Evolutionary conservation across 2,888 invertebrate species (phyloP).

Genomic region (Eupithecia inturbata): DNA sequence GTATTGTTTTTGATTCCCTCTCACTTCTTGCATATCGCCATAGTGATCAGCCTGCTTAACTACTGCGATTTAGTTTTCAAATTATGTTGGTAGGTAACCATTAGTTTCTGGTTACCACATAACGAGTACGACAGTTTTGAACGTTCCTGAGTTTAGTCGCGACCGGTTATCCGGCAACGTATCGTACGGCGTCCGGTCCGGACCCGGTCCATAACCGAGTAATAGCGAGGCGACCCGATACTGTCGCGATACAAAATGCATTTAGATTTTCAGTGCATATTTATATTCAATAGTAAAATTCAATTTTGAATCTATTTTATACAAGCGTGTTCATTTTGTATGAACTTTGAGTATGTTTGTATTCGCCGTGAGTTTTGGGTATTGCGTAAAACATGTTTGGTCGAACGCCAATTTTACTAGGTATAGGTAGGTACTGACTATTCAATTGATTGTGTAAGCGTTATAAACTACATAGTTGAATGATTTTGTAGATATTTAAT

Average conservation of each 20-base stretch:
- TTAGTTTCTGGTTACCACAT: neutral
- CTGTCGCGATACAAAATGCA: constrained; percentile 14
- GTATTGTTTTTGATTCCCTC: neutral
- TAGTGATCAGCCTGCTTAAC: neutral
- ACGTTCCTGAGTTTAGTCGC: neutral
- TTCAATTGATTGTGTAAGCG: neutral
- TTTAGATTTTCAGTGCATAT: neutral
- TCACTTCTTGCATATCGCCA: neutral
- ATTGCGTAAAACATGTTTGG: neutral
- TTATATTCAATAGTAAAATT: constrained; percentile 9
- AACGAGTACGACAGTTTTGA: neutral
- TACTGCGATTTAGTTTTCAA: neutral
- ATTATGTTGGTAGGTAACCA: neutral
- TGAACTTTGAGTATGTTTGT: neutral
- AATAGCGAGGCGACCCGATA: constrained; percentile 7
- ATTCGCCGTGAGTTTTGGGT: neutral
- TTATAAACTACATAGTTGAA: neutral
- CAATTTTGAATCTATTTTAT: neutral
- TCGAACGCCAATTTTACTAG: neutral
- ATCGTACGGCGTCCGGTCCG: constrained; percentile 11
- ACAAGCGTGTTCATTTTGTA: neutral
- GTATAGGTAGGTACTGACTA: neutral
- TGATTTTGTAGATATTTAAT: neutral
- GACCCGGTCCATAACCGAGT: constrained; percentile 19
- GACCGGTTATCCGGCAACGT: constrained; percentile 2